Evolutionary conservation across 1,140 invertebrate species (phyloP).

Genomic region (Danaus plexippus): DNA sequence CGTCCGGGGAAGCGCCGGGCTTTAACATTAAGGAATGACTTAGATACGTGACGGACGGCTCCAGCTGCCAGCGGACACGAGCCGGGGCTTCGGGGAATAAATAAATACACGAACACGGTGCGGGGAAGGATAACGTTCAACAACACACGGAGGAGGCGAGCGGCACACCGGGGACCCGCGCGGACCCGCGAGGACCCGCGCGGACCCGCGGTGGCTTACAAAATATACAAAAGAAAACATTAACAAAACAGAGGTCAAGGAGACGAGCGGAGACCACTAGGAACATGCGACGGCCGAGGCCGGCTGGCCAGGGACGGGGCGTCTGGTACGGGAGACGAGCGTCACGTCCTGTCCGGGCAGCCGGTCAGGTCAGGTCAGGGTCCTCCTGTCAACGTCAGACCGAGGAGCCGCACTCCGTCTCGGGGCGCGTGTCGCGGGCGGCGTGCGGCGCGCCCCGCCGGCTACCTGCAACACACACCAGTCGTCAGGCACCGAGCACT

Average conservation of each 20-base stretch:
- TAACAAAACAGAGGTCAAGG: too few relatives aligned
- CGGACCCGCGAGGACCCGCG: neutral
- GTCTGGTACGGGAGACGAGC: constrained; percentile 7
- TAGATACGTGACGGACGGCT: constrained; percentile 21
- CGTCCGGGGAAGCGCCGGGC: constrained; percentile 11
- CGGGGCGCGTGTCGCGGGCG: constrained; percentile 10
- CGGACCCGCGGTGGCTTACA: neutral
- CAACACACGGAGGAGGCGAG: constrained; percentile 2
- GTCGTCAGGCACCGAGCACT: neutral
- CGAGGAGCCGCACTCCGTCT: neutral
- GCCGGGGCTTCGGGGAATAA: too few relatives aligned
- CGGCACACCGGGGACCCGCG: constrained; percentile 1
- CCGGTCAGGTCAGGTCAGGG: constrained; percentile 2
- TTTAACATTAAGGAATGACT: constrained; percentile 49
- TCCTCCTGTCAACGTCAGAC: too few relatives aligned
- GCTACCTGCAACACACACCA: constrained; percentile 37
- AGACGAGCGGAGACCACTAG: too few relatives aligned
- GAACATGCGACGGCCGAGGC: constrained; percentile 1
- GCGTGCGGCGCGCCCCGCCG: constrained; percentile 26
- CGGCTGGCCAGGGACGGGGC: neutral
- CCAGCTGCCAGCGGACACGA: neutral
- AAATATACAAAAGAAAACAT: too few relatives aligned
- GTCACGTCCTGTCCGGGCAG: constrained; percentile 1
- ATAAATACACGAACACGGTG: too few relatives aligned
- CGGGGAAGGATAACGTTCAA: too few relatives aligned